Evolutionary conservation across 2,888 invertebrate species (phyloP).

Genomic region (Hirtodrosophila trivittata): DNA sequence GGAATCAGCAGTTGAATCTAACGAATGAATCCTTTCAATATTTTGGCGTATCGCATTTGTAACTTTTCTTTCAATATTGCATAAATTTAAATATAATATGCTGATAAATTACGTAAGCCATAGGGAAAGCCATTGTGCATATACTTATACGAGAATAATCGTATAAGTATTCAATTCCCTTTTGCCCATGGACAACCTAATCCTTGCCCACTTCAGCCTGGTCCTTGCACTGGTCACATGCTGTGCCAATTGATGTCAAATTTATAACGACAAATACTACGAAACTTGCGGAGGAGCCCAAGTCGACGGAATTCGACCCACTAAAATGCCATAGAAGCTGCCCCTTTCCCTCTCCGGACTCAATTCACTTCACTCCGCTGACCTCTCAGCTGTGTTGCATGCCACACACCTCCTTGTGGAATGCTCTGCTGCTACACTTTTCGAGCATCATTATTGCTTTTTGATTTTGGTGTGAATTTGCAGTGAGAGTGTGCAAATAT

Average conservation of each 20-base stretch:
- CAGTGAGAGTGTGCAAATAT: constrained; percentile 25
- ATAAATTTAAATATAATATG: too few relatives aligned
- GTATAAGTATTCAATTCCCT: background rate
- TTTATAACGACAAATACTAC: constrained; percentile 76
- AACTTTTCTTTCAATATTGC: too few relatives aligned
- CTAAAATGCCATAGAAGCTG: constrained; percentile 12
- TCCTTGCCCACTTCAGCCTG: constrained; percentile 7
- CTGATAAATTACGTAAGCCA: too few relatives aligned
- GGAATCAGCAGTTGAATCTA: too few relatives aligned
- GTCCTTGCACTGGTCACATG: constrained; percentile 39
- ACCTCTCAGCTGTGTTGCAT: constrained; percentile 14
- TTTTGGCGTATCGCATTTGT: too few relatives aligned
- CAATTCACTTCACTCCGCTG: background rate
- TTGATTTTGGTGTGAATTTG: constrained; percentile 76
- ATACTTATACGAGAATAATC: background rate
- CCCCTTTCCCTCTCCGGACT: background rate
- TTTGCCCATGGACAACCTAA: background rate
- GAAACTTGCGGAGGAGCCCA: constrained; percentile 38
- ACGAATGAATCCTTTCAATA: too few relatives aligned
- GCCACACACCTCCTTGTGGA: constrained; percentile 25
- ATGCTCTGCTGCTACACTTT: constrained; percentile 54
- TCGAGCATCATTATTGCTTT: constrained; percentile 76
- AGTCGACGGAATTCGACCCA: constrained; percentile 12
- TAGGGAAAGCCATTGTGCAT: too few relatives aligned
- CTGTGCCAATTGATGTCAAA: constrained; percentile 80